Conservation (phyloP, 1,140 invertebrate genomes). For the Dryas iulia region DNA sequence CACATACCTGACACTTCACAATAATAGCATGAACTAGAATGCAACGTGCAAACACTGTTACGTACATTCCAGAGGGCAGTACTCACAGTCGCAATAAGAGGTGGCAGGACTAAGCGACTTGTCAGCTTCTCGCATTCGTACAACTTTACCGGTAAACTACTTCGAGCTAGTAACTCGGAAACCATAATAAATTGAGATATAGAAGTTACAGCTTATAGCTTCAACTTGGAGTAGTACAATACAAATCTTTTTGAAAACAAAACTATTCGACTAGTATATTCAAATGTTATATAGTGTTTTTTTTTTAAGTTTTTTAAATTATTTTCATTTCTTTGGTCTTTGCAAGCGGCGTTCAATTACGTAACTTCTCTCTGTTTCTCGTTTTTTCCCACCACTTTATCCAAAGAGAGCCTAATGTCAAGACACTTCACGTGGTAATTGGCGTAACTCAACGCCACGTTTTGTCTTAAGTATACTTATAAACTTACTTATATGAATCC, state of each 20-base stretch:
- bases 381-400: too few species aligned
- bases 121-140: background rate
- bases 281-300: background rate
- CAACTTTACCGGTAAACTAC: constrained; percentile 1
- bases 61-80: background rate
- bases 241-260: background rate
- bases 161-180: background rate
- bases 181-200: background rate
- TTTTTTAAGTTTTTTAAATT: too few species aligned
- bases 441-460: too few species aligned
- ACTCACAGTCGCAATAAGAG: background rate
- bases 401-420: too few species aligned
- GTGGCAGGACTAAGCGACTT: background rate
- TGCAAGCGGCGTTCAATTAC: too few species aligned
- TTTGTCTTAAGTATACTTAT: too few species aligned
- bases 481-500: too few species aligned
- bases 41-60: background rate
- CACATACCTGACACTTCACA: background rate
- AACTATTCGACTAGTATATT: background rate
- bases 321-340: too few species aligned
- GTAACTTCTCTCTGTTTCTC: too few species aligned
- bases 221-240: background rate
- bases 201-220: background rate
- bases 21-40: background rate
- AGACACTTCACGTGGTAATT: too few species aligned